A percentile compares a stretch with the other conserved stretches of the same genome.
Conservation (phyloP, 2,113 vertebrate species). For the Butorides virescens region DNA sequence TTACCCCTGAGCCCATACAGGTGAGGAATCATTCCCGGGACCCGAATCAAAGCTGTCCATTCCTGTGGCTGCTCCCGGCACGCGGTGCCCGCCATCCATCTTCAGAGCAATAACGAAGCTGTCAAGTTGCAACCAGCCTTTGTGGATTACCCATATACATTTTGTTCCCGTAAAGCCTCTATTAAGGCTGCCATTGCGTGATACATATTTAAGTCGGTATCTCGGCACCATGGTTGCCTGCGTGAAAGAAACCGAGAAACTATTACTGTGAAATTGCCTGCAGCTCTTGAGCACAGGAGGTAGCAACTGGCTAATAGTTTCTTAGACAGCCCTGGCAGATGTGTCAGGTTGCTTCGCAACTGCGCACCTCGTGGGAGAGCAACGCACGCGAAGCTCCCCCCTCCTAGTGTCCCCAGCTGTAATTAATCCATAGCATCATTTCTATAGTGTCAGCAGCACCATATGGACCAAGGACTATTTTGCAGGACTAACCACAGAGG, state of each 20-base stretch:
- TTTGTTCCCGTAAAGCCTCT: neutral
- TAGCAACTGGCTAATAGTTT: constrained; percentile 45
- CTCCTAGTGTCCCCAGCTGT: constrained; percentile 20
- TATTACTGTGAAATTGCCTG: constrained; percentile 49
- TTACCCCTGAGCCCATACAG: neutral
- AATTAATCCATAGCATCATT: constrained; percentile 45
- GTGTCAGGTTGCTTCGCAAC: constrained; percentile 39
- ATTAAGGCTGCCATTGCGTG: neutral
- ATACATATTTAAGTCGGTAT: constrained; percentile 24
- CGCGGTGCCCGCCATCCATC: fast-evolving
- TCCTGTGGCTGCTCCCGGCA: neutral
- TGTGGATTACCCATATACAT: neutral
- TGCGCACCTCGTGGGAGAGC: neutral
- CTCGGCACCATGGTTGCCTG: neutral
- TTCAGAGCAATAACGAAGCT: neutral
- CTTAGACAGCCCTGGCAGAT: constrained; percentile 47
- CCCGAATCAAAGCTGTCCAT: neutral
- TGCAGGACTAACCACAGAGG: neutral
- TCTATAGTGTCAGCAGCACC: neutral
- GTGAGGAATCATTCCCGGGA: neutral
- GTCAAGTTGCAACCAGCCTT: neutral
- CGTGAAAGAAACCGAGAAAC: constrained; percentile 21
- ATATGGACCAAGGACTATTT: constrained; percentile 27
- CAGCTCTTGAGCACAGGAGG: constrained; percentile 43
- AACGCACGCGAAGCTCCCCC: neutral